Percentiles rank a stretch among this genome's conserved stretches.
phyloP scores from a whole-genome alignment of 2,113 vertebrate species.

The Cyphomyrus plagiostoma region DNA sequence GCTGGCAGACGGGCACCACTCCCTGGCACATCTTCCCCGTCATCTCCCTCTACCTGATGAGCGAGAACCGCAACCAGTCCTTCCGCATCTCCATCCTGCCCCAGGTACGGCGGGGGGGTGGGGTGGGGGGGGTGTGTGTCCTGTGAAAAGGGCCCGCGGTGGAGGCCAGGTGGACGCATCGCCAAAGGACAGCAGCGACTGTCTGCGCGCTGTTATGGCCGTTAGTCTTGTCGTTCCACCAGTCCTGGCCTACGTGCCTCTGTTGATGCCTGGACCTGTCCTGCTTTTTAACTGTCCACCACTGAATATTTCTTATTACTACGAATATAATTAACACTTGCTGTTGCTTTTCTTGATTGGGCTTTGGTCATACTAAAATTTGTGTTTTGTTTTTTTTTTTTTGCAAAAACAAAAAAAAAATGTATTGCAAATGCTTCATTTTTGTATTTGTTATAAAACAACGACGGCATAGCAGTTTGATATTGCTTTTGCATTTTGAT shows the following conservation, averaged over 20 bases:
- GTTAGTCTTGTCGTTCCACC: not conserved
- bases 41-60: conserved; percentile 95
- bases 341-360: not conserved
- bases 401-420: too few species aligned
- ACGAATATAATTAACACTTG: not conserved
- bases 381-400: too few species aligned
- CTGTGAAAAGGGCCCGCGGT: not conserved
- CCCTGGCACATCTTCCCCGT: conserved; percentile 97
- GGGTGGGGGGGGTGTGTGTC: not conserved
- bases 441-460: not conserved
- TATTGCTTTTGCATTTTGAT: not conserved
- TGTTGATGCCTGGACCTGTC: not conserved
- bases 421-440: not conserved
- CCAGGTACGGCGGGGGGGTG: conserved; percentile 63
- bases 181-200: not conserved
- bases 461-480: not conserved
- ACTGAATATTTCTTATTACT: not conserved
- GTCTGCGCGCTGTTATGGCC: not conserved
- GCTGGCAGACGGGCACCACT: conserved; percentile 91
- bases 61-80: conserved; percentile 90
- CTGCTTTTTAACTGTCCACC: not conserved
- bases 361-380: not conserved
- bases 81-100: conserved; percentile 96
- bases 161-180: too few species aligned
- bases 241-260: not conserved